Base-by-base conservation (phyloP, 1,140 invertebrate genomes). In the Nylanderia fulva region DNA sequence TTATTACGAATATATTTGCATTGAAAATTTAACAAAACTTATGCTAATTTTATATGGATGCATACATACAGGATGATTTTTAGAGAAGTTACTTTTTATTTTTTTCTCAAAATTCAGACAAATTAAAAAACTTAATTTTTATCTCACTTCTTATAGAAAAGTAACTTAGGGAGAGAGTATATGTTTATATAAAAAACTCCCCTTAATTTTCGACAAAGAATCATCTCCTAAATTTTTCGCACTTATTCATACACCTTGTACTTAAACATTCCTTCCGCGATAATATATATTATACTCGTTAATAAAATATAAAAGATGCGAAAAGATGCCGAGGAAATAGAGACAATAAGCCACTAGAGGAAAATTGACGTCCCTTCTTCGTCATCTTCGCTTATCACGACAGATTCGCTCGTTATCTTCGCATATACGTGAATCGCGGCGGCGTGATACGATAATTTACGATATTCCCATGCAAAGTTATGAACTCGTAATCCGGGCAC, bases 391-490 rank as follows among this genome's bases (percentile, higher is more conserved):
- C 58, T 36, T 33, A 39, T 68, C 63, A 45, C 33, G 45, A 68
- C 24, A n/a, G 36, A 52, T 39, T 69, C 21, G 2, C 21, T 82
- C 77, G 52, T 82, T 71, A 82, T 82, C 60, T 71, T 72, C 36
- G n/a, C n/a, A 52, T 45, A 58, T 52, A 11, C 36, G 42, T 24
- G 77, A 60, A 82, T 82, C 36, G 77, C 66, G 75, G 75, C 45
- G 60, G 29, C 42, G 36, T 60, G 66, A 82, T 42, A 82, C 54
- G 66, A 72, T 52, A 82, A 82, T 82, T 82, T 82, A 82, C n/a
- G 64, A 58, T 42, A 58, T 72, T 82, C 29, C 36, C 52, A 39
- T 27, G 66, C 52, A 11, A 56, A 82, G 52, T 72, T 72, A 82
- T 24, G 77, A 27, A 45, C 77, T 27, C 77, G 66, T 71, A 54